Base-by-base conservation (phyloP, 2,797 vertebrate species). In the Apodemus agrarius region DNA sequence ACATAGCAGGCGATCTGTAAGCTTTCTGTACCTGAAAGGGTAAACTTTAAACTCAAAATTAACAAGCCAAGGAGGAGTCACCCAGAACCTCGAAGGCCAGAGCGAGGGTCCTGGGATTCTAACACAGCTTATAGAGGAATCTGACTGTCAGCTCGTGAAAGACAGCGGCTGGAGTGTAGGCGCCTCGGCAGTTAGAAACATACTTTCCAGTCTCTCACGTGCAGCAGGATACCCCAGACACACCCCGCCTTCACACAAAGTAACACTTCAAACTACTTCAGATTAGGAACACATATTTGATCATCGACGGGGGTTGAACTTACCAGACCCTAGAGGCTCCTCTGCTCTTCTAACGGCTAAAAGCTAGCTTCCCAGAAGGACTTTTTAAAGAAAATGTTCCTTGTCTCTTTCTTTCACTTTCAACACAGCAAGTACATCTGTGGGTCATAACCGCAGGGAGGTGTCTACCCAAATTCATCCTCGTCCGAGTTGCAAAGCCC, bases 381-480 rank as follows among this genome's bases (percentile, higher is more conserved):
- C 8, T 34, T 80, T 81, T 74, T 21, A 67, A 79, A 65, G 22
- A 79, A 52, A 74, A 74, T 22, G 37, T 63, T 78, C 69, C 54
- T 59, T 63, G 1, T 54, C 10, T 94, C 84, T 90, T 78, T 19
- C 4, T 40, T 95, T 90, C 87, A 88, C 37, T 96, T 92, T 85
- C 49, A 96, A 57, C 57, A 93, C 78, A 46, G 8, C 21, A 89
- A 22, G 17, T 49, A 10, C 4, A 80, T 65, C 43, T 86, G 21
- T 65, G 34, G 65, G 37, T 43, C 46, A 92, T 67, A 87, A 72
- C 67, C 52, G 86, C 67, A 63, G 74, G 75, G 84, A 67, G 11
- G 81, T 92, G 78, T 93, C 65, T 92, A 49, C 5, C 29, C 46
- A 95, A 79, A 81, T 94, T 80, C 26, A 81, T 74, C 49, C 87